Percentiles rank a stretch among this genome's conserved stretches.
Evolutionary conservation across 1,140 invertebrate genomes (phyloP).

Genomic region (Drosophila nigromelanica): DNA sequence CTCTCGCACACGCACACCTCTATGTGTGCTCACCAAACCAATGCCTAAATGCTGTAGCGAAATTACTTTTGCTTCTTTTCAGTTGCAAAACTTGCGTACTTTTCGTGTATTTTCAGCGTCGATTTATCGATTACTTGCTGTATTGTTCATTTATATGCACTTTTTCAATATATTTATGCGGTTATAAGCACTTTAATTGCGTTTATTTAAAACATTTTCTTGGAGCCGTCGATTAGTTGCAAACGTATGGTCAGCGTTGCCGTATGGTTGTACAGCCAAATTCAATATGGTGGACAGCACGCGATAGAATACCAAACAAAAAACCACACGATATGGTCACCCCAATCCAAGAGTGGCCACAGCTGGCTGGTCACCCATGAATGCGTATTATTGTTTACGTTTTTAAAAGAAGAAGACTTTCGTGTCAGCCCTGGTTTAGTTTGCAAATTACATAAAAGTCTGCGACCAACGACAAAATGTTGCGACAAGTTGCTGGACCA

Average conservation of each 20-base stretch:
- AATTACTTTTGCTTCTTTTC: slow-evolving; percentile 44
- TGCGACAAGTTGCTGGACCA: slow-evolving; percentile 40
- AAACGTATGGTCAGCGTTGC: slow-evolving; percentile 48
- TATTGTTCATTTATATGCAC: slow-evolving; percentile 68
- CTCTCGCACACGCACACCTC: slow-evolving; percentile 43
- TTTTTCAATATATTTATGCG: slow-evolving; percentile 62
- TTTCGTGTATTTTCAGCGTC: slow-evolving; percentile 39
- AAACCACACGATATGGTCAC: neutral
- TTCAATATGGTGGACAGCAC: slow-evolving; percentile 56
- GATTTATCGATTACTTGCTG: slow-evolving; percentile 48
- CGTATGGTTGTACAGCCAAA: slow-evolving; percentile 36
- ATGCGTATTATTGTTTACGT: slow-evolving; percentile 36
- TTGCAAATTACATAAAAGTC: slow-evolving; percentile 56
- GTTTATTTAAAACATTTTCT: slow-evolving; percentile 64
- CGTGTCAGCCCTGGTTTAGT: slow-evolving; percentile 39
- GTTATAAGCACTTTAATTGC: slow-evolving; percentile 57
- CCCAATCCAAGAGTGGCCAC: neutral
- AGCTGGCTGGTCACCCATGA: slow-evolving; percentile 32
- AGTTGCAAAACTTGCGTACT: slow-evolving; percentile 56
- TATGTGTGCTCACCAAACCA: slow-evolving; percentile 44
- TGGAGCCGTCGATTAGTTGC: slow-evolving; percentile 46
- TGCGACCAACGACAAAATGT: slow-evolving; percentile 41
- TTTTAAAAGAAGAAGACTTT: slow-evolving; percentile 40
- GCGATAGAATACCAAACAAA: slow-evolving; percentile 28
- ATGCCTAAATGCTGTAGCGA: slow-evolving; percentile 38